Evolutionary conservation across 2,888 invertebrate genomes (phyloP).

Genomic region (Germaria angustata): DNA sequence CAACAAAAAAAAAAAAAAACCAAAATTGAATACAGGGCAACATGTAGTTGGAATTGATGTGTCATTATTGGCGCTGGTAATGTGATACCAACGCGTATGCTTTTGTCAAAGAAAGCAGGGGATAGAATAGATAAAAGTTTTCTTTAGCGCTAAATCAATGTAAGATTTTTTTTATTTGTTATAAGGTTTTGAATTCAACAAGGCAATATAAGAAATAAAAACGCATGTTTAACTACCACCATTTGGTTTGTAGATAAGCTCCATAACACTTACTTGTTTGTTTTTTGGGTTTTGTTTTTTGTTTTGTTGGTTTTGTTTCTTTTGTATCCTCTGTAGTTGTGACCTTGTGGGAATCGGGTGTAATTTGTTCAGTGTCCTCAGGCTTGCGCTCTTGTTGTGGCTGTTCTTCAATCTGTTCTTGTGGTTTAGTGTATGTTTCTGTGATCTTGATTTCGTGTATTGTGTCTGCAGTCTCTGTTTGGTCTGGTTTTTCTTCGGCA

Average conservation of each 20-base stretch:
- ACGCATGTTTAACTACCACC: constrained; percentile 24
- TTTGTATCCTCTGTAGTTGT: constrained; percentile 76
- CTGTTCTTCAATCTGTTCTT: constrained; percentile 69
- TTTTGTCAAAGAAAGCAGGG: not conserved
- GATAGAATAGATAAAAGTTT: constrained; percentile 23
- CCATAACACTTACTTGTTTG: constrained; percentile 79
- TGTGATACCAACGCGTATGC: constrained; percentile 21
- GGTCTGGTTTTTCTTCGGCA: constrained; percentile 60
- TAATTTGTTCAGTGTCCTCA: constrained; percentile 80
- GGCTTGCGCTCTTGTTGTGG: constrained; percentile 72
- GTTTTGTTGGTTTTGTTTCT: constrained; percentile 80
- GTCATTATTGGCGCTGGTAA: not conserved
- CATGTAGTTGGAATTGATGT: no score
- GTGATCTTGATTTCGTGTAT: constrained; percentile 69
- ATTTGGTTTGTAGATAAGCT: constrained; percentile 21
- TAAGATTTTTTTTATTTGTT: not conserved
- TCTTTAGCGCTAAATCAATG: not conserved
- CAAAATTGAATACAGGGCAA: constrained; percentile 15
- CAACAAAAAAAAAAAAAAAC: constrained; percentile 27
- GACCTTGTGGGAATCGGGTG: constrained; percentile 78
- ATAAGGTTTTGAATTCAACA: not conserved
- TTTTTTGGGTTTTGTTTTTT: constrained; percentile 77
- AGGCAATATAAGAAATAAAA: not conserved
- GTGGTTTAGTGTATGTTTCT: constrained; percentile 69
- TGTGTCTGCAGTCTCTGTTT: constrained; percentile 69